These are phyloP conservation scores for Agrilus mali DNA, from an alignment of 2,888 invertebrate genomes.

Conservation along the genomic window DNA sequence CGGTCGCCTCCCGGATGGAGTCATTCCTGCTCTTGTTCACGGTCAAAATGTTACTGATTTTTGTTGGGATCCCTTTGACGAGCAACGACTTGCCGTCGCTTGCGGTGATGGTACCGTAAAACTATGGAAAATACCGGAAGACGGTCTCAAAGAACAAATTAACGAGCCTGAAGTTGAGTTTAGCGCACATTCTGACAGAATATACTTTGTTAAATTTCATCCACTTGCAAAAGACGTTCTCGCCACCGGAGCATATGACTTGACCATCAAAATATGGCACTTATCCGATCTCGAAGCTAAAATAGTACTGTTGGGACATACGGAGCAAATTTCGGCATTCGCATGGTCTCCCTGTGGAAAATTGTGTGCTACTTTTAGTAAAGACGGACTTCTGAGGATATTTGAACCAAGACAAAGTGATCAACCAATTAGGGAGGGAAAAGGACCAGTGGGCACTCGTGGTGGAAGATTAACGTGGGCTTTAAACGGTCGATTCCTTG, in stretches of 20 bases:
- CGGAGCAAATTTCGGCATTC: constrained; percentile 81
- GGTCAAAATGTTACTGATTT: constrained; percentile 85
- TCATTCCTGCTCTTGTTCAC: constrained; percentile 79
- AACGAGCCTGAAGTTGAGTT: constrained; percentile 58
- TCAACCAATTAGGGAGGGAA: constrained; percentile 57
- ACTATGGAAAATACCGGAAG: constrained; percentile 27
- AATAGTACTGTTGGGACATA: constrained; percentile 60
- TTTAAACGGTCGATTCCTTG: constrained; percentile 69
- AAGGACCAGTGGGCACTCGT: constrained; percentile 77
- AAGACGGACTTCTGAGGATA: constrained; percentile 70
- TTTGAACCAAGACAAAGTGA: constrained; percentile 65
- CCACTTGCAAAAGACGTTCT: constrained; percentile 78
- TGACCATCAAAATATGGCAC: constrained; percentile 83
- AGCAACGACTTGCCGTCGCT: constrained; percentile 66
- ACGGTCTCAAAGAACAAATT: constrained; percentile 58
- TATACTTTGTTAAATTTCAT: constrained; percentile 83
- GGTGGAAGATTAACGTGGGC: constrained; percentile 89
- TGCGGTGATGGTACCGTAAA: constrained; percentile 67
- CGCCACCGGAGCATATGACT: constrained; percentile 82
- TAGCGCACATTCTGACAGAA: constrained; percentile 79
- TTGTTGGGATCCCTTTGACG: constrained; percentile 87
- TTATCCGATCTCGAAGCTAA: constrained; percentile 48
- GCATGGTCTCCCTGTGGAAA: constrained; percentile 90
- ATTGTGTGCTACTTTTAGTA: constrained; percentile 76
- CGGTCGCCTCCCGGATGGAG: constrained; percentile 67